These are phyloP conservation scores for Rhimphoctona megacephalus DNA, from an alignment of 2,888 invertebrate species.

Conservation along the genomic window DNA sequence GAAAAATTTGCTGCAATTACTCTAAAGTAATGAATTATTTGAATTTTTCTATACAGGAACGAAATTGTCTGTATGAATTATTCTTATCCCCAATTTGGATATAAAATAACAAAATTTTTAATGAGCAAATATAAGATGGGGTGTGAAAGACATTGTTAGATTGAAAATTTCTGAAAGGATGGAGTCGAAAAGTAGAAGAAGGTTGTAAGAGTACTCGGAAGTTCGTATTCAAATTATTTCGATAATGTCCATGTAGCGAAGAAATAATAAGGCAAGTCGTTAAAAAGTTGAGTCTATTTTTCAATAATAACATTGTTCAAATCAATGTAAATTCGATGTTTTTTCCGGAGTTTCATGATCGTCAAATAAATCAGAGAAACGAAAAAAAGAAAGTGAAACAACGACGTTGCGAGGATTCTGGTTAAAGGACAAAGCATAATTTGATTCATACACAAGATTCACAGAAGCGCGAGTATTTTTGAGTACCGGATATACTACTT, in stretches of 20 bases:
- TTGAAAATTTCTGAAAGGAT: neutral
- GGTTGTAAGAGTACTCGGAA: neutral
- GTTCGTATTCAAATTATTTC: neutral
- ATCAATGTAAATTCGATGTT: neutral
- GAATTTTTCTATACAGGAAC: neutral
- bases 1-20: neutral
- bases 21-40: neutral
- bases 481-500: conserved; percentile 25
- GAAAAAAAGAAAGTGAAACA: neutral
- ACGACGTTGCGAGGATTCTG: neutral
- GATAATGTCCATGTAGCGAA: neutral
- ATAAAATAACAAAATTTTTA: neutral
- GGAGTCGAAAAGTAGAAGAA: neutral
- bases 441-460: conserved; percentile 17
- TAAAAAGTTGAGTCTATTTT: neutral
- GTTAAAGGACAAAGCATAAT: conserved; percentile 29
- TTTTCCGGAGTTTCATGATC: neutral
- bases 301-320: neutral
- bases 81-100: neutral
- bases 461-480: neutral
- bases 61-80: neutral
- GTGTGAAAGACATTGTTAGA: no score
- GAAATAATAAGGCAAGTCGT: neutral
- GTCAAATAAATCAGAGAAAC: neutral
- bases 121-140: neutral